phyloP scores from a whole-genome alignment of 2,113 vertebrate species.

The Pagrus major region DNA sequence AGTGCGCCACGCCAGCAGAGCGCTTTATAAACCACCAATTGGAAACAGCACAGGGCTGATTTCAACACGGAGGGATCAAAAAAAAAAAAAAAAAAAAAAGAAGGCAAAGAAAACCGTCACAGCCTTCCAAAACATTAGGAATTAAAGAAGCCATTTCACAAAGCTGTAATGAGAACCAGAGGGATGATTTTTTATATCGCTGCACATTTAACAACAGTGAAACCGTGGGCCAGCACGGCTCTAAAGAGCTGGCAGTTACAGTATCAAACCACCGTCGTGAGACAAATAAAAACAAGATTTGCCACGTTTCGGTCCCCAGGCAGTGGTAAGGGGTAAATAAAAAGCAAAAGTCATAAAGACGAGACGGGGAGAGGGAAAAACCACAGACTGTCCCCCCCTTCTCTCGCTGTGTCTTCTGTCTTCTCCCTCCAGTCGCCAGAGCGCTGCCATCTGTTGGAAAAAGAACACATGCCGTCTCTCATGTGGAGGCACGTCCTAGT shows the following conservation, averaged over 20 bases:
- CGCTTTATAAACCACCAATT: constrained; percentile 67
- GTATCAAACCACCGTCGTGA: constrained; percentile 61
- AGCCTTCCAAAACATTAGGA: constrained; percentile 75
- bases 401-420: constrained; percentile 42
- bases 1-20: constrained; percentile 63
- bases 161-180: constrained; percentile 79
- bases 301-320: constrained; percentile 66
- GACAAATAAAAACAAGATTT: constrained; percentile 70
- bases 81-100: constrained; percentile 1
- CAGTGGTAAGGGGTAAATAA: constrained; percentile 69
- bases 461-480: constrained; percentile 64
- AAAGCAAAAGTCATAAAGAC: constrained; percentile 70
- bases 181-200: constrained; percentile 57
- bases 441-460: constrained; percentile 80
- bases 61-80: constrained; percentile 53
- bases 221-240: constrained; percentile 50
- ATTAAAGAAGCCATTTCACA: constrained; percentile 76
- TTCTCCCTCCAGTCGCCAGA: constrained; percentile 61
- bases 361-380: constrained; percentile 38
- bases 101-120: constrained; percentile 34
- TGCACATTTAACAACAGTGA: constrained; percentile 60
- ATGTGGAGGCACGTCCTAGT: constrained; percentile 71
- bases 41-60: constrained; percentile 72
- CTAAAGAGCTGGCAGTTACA: constrained; percentile 59
- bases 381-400: constrained; percentile 34